Evolutionary conservation across 2,113 vertebrate genomes (phyloP), one percentile per base, ranked within the genome.

Genomic region (Pluvialis apricaria): DNA sequence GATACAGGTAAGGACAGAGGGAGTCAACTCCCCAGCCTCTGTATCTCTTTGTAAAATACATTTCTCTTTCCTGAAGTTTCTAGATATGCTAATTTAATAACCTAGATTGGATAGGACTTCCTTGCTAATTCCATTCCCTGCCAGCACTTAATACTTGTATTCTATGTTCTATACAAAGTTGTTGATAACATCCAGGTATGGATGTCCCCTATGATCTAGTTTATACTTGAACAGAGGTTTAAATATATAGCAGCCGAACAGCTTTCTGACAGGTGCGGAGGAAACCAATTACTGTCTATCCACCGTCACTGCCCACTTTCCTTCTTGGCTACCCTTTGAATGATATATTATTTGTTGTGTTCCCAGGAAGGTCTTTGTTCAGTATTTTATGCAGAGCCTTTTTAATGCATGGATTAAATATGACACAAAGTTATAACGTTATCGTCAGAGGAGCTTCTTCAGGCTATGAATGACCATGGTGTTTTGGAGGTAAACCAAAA

Each of bases 261-360:
- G 52, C 58, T 81, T 94, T 86, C 72, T 94, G 86, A 95, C 91
- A 82, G 83, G 15, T 76, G 84, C 55, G 79, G 61, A 76, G 77
- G 81, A 92, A 94, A 82, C 57, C 92, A 93, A 87, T 94, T 94
- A 87, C 78, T 89, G 57, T 51, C 77, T 72, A 81, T 84, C 83
- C 57, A 91, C 54, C 38, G 38, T 87, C 60, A 47, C 79, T 68
- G 88, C 69, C 77, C 83, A 28, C 81, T 86, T 89, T 61, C 81
- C 45, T 91, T 72, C 84, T 47, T 93, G 86, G 47, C 38, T 88
- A 25, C 44, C 44, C 86, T 95, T 71, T 89, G 36, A 88, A 61
- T 76, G 69, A 79, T 72, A 14, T n/a, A 36, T 82, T 89, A n/a
- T 82, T 86, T 91, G 57, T 76, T 95, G 77, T 87, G 81, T 86